Percentiles rank a stretch among this genome's conserved stretches.
Evolutionary conservation across 2,113 vertebrate genomes (phyloP).

Genomic region (Clinocottus analis): DNA sequence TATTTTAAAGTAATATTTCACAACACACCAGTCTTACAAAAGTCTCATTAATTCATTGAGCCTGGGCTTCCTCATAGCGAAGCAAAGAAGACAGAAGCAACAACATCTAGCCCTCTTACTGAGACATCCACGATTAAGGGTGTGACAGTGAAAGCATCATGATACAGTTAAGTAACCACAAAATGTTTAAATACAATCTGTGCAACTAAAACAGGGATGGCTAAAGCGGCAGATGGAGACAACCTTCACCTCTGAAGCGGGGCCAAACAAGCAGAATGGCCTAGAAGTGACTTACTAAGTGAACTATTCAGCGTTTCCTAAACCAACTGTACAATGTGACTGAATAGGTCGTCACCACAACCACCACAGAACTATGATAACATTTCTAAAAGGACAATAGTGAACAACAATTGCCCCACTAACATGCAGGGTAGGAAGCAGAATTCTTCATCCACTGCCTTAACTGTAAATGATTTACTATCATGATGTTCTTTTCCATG

Average conservation of each 20-base stretch:
- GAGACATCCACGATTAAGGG: background rate
- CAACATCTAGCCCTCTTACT: background rate
- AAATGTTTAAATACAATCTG: background rate
- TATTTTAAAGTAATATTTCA: constrained; percentile 2
- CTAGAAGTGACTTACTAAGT: constrained; percentile 68
- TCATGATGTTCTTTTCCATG: background rate
- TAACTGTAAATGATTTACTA: background rate
- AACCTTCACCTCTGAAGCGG: constrained; percentile 49
- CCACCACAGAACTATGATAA: constrained; percentile 49
- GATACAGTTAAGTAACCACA: background rate
- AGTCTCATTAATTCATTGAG: background rate
- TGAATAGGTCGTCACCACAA: constrained; percentile 47
- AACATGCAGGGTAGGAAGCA: constrained; percentile 14
- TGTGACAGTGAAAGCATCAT: background rate
- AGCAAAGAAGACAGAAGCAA: constrained; percentile 7
- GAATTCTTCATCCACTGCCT: background rate
- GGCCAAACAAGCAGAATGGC: constrained; percentile 64
- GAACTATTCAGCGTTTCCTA: constrained; percentile 70
- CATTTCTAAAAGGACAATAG: constrained; percentile 43
- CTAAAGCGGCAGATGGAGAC: constrained; percentile 19
- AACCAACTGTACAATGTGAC: constrained; percentile 45
- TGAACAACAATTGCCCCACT: constrained; percentile 18
- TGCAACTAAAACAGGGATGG: background rate
- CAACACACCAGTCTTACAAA: background rate
- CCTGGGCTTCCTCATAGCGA: background rate